Percentiles rank a stretch among this genome's conserved stretches.
Conservation (phyloP, 2,888 invertebrate species). For the Tethea ocularis region DNA sequence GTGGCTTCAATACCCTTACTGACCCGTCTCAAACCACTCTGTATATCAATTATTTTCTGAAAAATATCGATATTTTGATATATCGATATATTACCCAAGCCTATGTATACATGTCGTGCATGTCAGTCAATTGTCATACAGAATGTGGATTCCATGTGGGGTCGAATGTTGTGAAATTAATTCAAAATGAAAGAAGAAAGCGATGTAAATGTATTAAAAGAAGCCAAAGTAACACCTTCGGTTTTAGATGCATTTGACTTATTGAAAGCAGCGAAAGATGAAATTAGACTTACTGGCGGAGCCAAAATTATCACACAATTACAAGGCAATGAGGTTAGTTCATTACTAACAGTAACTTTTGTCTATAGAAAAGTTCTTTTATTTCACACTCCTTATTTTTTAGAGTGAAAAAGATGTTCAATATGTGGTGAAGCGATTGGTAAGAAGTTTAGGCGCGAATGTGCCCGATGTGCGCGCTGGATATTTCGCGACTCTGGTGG, state of each 20-base stretch:
- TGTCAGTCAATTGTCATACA: background rate
- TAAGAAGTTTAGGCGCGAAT: slow-evolving; percentile 89
- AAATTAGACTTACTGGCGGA: slow-evolving; percentile 67
- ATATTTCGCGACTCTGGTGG: slow-evolving; percentile 87
- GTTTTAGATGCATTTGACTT: slow-evolving; percentile 74
- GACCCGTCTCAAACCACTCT: too few relatives aligned
- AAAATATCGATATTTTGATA: too few relatives aligned
- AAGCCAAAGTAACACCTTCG: slow-evolving; percentile 57
- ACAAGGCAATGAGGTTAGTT: slow-evolving; percentile 68
- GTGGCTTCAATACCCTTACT: too few relatives aligned
- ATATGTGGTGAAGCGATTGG: slow-evolving; percentile 87
- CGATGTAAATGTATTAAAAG: slow-evolving; percentile 38
- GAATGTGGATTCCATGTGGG: slow-evolving; percentile 47
- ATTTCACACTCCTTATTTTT: too few relatives aligned
- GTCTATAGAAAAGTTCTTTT: too few relatives aligned
- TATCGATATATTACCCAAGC: too few relatives aligned
- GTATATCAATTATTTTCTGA: too few relatives aligned
- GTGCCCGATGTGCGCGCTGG: slow-evolving; percentile 86
- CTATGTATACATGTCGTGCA: too few relatives aligned
- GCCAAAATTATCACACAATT: slow-evolving; percentile 71
- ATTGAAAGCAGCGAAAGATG: slow-evolving; percentile 64
- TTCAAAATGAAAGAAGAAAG: slow-evolving; percentile 64
- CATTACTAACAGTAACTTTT: slow-evolving; percentile 14
- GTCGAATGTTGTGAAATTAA: slow-evolving; percentile 29
- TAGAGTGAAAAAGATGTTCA: slow-evolving; percentile 85